phyloP scores from a whole-genome alignment of 2,797 vertebrate species.

The Perodicticus potto region DNA sequence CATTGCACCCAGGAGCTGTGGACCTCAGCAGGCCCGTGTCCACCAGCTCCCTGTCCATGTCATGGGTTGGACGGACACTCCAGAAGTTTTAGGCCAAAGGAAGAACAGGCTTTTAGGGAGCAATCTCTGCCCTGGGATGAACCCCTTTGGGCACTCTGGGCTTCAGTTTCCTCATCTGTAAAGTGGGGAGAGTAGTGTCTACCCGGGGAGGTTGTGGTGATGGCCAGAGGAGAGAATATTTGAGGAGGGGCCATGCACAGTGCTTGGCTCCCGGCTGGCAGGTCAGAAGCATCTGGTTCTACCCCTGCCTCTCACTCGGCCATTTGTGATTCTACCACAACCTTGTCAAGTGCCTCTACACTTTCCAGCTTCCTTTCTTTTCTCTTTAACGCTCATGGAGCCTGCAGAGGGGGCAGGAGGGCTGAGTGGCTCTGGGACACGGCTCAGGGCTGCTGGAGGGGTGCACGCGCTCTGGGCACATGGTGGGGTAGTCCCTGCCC shows the following conservation, averaged over 20 bases:
- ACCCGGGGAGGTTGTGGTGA: background rate
- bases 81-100: background rate
- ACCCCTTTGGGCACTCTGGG: background rate
- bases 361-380: background rate
- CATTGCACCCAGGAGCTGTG: background rate
- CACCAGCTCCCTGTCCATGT: background rate
- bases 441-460: background rate
- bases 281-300: background rate
- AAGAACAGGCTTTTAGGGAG: rapidly evolving
- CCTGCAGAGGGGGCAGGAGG: background rate
- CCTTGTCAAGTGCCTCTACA: no score
- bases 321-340: no score
- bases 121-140: background rate
- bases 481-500: rapidly evolving
- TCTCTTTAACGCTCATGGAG: background rate
- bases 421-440: background rate
- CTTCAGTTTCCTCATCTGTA: background rate
- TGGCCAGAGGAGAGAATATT: rapidly evolving
- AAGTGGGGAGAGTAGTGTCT: background rate
- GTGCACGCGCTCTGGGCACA: background rate
- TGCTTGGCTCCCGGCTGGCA: background rate
- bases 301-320: background rate
- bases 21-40: background rate
- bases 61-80: background rate
- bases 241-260: rapidly evolving